Conservation (phyloP, 2,888 invertebrate species). For the Smittia sp. region DNA sequence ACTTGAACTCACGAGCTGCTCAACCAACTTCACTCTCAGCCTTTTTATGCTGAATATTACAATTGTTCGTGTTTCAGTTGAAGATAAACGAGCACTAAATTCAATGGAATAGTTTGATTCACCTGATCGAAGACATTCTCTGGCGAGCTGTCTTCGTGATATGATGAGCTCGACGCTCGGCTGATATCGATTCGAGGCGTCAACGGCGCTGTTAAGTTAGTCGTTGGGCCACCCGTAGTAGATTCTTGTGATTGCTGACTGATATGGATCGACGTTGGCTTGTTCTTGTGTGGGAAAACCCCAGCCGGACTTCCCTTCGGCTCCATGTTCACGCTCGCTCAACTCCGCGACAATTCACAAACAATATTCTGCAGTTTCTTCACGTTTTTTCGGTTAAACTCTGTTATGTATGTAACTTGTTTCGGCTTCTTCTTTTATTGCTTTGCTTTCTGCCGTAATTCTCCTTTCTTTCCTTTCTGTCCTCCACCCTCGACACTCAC, state of each 20-base stretch:
- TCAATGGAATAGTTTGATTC: conserved; percentile 44
- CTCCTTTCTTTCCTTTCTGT: neutral
- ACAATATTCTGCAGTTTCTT: conserved; percentile 7
- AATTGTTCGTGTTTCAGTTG: neutral
- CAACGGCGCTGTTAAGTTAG: conserved; percentile 58
- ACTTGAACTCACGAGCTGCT: too few relatives aligned
- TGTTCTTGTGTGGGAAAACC: conserved; percentile 35
- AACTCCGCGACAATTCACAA: neutral
- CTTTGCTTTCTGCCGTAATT: neutral
- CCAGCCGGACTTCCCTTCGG: conserved; percentile 33
- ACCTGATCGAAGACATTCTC: conserved; percentile 76
- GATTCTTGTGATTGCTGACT: conserved; percentile 35
- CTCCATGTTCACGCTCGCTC: conserved; percentile 5
- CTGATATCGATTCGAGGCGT: conserved; percentile 87
- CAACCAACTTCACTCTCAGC: too few relatives aligned
- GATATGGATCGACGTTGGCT: conserved; percentile 38
- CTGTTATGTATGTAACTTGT: neutral
- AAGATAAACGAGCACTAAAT: neutral
- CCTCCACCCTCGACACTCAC: neutral
- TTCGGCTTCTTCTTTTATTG: neutral
- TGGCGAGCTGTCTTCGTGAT: conserved; percentile 78
- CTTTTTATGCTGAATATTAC: too few relatives aligned
- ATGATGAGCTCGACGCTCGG: conserved; percentile 82
- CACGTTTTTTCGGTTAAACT: conserved; percentile 22
- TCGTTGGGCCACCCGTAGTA: conserved; percentile 46